Evolutionary conservation across 2,113 vertebrate species (phyloP), one percentile per base, ranked within the genome.

Genomic region (Bostrychus sinensis): DNA sequence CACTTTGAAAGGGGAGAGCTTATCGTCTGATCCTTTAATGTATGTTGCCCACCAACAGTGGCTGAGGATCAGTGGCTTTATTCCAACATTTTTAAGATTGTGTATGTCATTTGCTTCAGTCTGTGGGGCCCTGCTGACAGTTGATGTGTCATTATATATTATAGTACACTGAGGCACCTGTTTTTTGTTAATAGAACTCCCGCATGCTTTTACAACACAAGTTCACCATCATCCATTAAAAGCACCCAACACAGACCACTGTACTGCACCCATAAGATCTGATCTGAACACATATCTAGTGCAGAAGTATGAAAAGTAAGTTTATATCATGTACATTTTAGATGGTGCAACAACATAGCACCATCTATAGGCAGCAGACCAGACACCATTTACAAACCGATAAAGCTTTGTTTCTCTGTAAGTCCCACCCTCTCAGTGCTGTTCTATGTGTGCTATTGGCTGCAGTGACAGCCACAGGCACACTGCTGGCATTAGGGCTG

Each of bases 341-440:
- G 13, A 10, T 51, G 6, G 16, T 25, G 45, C 10, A 25, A 48
- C 25, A 28, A 48, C 25, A 28, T 51, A 6, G 23, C 48, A n/a
- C 6, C 14, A 28, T 78, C 80, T 87, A 48, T 66, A 26, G 75
- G 66, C 20, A 2, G 20, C 12, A 13, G 70, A 26, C 56, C 57
- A 30, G 16, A 61, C 62, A 0, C 71, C 66, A 55, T 71, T 50
- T 50, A 57, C 17, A 9, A 60, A 48, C 76, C 78, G 87, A 66
- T 78, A 10, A 57, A 28, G 12, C 0, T 1, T 2, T 8, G 8
- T 13, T 19, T 25, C 28, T 17, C 12, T 36, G 4, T 54, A 54
- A 10, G 48, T 13, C 53, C 70, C 66, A 2, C 22, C 63, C 62
- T 4, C 70, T 39, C 23, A 14, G 25, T 56, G 8, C 38, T 5